Conservation (phyloP, 2,797 vertebrate genomes). For the Galagoides demidoff region DNA sequence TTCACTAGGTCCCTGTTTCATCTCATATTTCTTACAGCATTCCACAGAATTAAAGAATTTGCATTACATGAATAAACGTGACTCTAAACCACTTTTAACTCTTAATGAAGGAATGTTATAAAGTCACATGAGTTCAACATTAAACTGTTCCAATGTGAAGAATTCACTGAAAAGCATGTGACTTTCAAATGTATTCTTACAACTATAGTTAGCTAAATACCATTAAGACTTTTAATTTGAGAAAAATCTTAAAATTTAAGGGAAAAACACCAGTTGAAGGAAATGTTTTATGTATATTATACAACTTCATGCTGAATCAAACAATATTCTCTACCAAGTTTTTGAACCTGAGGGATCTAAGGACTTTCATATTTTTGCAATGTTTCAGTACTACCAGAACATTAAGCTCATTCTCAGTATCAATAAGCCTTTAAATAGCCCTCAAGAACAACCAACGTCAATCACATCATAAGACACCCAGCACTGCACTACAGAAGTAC, state of each 20-base stretch:
- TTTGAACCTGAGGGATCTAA: not conserved
- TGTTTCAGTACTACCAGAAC: constrained; percentile 27
- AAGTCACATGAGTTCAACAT: not conserved
- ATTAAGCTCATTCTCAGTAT: constrained; percentile 35
- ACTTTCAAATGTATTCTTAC: constrained; percentile 29
- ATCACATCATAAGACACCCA: constrained; percentile 21
- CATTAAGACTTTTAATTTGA: constrained; percentile 5
- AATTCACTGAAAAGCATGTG: not conserved
- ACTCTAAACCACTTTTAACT: not conserved
- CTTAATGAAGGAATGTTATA: not conserved
- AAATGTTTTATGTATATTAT: constrained; percentile 15
- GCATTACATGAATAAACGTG: not conserved
- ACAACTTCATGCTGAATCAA: constrained; percentile 37
- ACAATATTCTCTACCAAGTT: constrained; percentile 42
- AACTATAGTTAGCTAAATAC: not conserved
- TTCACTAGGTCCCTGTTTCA: not conserved
- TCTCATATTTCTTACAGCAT: not conserved
- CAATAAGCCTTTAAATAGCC: not conserved
- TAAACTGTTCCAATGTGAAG: constrained; percentile 25
- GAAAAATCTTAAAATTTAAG: constrained; percentile 31
- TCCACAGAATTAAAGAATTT: not conserved
- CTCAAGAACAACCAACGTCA: constrained; percentile 46
- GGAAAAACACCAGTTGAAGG: not conserved
- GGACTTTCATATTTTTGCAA: constrained; percentile 39
- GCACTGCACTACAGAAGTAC: not conserved